Evolutionary conservation across 2,888 invertebrate species (phyloP), one percentile per base, ranked within the genome.

Genomic region (Limnephilus rhombicus): DNA sequence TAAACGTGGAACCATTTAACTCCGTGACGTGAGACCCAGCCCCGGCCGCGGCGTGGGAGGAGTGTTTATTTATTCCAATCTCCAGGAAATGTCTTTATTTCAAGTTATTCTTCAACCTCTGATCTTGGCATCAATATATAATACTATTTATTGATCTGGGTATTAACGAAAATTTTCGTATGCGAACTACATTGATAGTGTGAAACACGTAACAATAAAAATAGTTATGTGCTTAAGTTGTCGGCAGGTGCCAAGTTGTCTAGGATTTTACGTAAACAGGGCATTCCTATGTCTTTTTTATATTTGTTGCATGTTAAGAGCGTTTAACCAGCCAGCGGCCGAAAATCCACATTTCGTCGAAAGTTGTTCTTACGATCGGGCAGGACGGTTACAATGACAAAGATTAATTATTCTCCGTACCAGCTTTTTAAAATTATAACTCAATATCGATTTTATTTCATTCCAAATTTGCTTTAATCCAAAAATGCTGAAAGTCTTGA

Each of bases 51-150:
- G 45, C 49, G 86, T 68, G 68, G 45, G 45, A 37, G 45, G 45
- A n/a, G 29, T 45, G 86, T 86, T 86, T 86, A 86, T 86, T 86
- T 86, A 86, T 45, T 45, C 45, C 29, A 49, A 45, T 45, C 9
- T 86, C 86, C 29, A 12, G 49, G 86, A 86, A 86, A 49, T 45
- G 86, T 5, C 86, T 86, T 29, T 86, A 86, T 49, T 49, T 45
- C 24, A 37, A 13, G 83, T 37, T 83, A 83, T 83, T 37, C 37
- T 34, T 37, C 83, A 68, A 24, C 37, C 83, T 83, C 83, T 83
- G 83, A 83, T 83, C 83, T 83, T 83, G 83, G 34, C 13, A 11
- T 31, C 11, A 83, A 83, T 37, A 41, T 83, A 37, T 83, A 15
- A 34, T 82, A 53, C 15, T 45, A 68, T 9, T 24, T 68, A 68